Evolutionary conservation across 2,797 vertebrate species (phyloP).

Genomic region (Simalia tracyae): DNA sequence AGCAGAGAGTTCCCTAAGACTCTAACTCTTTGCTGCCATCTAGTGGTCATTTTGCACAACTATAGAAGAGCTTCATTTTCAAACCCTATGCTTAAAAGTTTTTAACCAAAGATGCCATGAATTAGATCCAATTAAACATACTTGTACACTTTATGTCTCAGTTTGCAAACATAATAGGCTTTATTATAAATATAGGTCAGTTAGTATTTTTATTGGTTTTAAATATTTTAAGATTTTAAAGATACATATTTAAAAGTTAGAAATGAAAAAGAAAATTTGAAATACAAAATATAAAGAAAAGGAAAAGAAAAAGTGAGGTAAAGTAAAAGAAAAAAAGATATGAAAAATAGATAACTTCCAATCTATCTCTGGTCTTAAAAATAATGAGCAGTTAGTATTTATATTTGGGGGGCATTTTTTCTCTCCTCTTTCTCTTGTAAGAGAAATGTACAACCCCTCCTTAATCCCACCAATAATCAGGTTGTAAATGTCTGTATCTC

Average conservation of each 20-base stretch:
- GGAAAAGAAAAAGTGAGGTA: too few relatives aligned
- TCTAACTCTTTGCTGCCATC: too few relatives aligned
- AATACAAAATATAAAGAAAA: too few relatives aligned
- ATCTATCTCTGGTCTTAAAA: not conserved
- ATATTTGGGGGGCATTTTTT: conserved; percentile 17
- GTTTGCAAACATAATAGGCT: too few relatives aligned
- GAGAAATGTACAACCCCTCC: conserved; percentile 13
- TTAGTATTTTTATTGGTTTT: not conserved
- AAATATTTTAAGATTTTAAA: not conserved
- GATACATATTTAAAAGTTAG: not conserved
- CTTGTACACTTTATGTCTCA: too few relatives aligned
- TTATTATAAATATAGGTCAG: not conserved
- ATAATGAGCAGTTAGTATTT: not conserved
- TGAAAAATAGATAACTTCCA: too few relatives aligned
- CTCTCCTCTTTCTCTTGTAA: conserved; percentile 13
- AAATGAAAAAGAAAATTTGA: too few relatives aligned
- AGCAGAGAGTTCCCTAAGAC: too few relatives aligned
- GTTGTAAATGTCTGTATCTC: conserved; percentile 21
- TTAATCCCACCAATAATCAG: not conserved
- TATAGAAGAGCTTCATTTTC: not conserved
- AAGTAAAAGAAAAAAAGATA: too few relatives aligned
- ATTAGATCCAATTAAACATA: not conserved
- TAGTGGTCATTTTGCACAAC: too few relatives aligned
- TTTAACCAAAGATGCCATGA: not conserved
- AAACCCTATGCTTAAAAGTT: not conserved